Base-by-base conservation (phyloP, 2,888 invertebrate genomes). In the Piscicola geometra region DNA sequence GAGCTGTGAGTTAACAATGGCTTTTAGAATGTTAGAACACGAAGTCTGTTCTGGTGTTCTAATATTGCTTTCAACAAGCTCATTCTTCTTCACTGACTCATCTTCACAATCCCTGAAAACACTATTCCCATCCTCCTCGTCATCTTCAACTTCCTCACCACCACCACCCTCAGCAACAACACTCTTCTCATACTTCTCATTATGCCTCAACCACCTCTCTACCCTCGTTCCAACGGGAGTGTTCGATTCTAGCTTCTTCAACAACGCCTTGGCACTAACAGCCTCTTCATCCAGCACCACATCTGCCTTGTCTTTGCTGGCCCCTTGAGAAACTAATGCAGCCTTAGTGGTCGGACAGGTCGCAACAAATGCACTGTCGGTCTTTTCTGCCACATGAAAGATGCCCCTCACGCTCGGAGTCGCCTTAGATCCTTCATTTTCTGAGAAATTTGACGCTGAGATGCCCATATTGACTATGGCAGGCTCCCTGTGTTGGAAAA, bases 391-490 rank as follows among this genome's bases (percentile, higher is more conserved):
- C 3, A n/a, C n/a, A 56, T 9, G 3, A 32, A 67, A 33, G 33
- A 67, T 35, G 33, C n/a, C 15, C 67, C 32, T 67, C 28, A 67
- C 21, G 67, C 5, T 67, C 9, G 30, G 32, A 35, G 67, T 67
- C 50, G 68, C 67, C 2, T 28, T 36, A 30, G 69, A 47, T 35
- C 35, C 35, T 21, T 56, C 35, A 1, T 68, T 32, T 41, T 77
- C 78, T 15, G 60, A 69, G 68, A 93, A 93, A 83, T 92, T 92
- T 0, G 91, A 90, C 21, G 90, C 91, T 82, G 91, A 91, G n/a
- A 93, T 87, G 0, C 92, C 91, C 28, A 93, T 85, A 84, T 89
- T 90, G 77, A 88, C 90, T 25, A 93, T 88, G 0, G 90, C 87
- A 80, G 90, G 88, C 78, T 85, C 83, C 82, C 87, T 87, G 87